Percentiles rank a stretch among this genome's conserved stretches.
Conservation (phyloP, 2,888 invertebrate species). For the Chrysopilus asiliformis region DNA sequence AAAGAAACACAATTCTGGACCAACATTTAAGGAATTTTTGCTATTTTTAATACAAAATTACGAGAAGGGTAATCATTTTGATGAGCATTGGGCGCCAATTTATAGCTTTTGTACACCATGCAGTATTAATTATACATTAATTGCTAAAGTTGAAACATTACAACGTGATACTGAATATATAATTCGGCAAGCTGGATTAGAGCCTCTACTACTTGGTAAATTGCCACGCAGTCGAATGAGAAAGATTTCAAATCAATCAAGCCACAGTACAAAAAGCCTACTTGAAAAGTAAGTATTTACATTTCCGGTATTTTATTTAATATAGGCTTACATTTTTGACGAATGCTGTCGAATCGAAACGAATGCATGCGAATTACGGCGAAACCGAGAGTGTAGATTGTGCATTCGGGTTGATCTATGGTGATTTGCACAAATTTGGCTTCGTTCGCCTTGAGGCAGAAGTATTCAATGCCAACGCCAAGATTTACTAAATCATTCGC, state of each 20-base stretch:
- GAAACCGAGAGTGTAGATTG: too few species aligned
- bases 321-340: conserved; percentile 4
- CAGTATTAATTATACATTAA: conserved; percentile 48
- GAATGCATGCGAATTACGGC: too few species aligned
- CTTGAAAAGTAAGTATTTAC: conserved; percentile 40
- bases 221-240: conserved; percentile 39
- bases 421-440: too few species aligned
- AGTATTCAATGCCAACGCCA: too few species aligned
- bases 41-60: conserved; percentile 51
- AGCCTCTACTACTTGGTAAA: conserved; percentile 39
- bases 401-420: too few species aligned
- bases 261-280: conserved; percentile 36
- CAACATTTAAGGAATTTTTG: conserved; percentile 58
- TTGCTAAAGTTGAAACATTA: conserved; percentile 51
- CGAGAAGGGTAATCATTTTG: conserved; percentile 40
- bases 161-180: conserved; percentile 46
- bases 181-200: conserved; percentile 44
- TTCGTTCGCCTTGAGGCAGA: too few species aligned
- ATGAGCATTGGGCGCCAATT: conserved; percentile 54
- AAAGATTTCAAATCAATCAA: conserved; percentile 37
- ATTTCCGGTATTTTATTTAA: neutral
- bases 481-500: too few species aligned
- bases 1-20: conserved; percentile 34
- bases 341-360: too few species aligned
- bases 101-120: conserved; percentile 52